Conservation (phyloP, 2,797 vertebrate genomes). For the Sarcoramphus papa region DNA sequence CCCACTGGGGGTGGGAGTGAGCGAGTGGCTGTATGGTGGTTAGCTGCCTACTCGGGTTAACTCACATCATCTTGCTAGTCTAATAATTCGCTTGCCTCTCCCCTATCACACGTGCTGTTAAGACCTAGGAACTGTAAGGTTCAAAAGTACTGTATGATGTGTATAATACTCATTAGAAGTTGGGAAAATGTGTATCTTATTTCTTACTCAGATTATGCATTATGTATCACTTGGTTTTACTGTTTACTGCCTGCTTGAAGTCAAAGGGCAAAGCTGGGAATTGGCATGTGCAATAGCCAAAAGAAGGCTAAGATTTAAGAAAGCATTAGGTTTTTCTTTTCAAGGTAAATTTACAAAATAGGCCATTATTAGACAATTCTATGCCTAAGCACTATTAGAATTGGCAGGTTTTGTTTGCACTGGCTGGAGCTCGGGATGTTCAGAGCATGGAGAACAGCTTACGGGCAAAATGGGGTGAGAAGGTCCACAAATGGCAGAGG, state of each 20-base stretch:
- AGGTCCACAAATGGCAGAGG: neutral
- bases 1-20: neutral
- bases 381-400: neutral
- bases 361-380: neutral
- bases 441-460: neutral
- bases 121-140: neutral
- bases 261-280: neutral
- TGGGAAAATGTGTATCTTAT: neutral
- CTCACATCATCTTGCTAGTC: neutral
- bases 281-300: neutral
- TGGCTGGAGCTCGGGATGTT: neutral
- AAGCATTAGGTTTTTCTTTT: neutral
- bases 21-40: accelerated
- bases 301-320: neutral
- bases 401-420: neutral
- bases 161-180: neutral
- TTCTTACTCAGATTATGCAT: neutral
- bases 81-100: neutral
- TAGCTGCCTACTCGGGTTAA: neutral
- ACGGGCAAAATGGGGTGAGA: neutral
- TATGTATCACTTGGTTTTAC: neutral
- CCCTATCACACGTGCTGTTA: neutral
- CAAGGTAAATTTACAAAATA: neutral
- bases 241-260: neutral
- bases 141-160: neutral